These are phyloP conservation scores for Agrochola litura DNA, from an alignment of 2,888 invertebrate species.

Conservation along the genomic window DNA sequence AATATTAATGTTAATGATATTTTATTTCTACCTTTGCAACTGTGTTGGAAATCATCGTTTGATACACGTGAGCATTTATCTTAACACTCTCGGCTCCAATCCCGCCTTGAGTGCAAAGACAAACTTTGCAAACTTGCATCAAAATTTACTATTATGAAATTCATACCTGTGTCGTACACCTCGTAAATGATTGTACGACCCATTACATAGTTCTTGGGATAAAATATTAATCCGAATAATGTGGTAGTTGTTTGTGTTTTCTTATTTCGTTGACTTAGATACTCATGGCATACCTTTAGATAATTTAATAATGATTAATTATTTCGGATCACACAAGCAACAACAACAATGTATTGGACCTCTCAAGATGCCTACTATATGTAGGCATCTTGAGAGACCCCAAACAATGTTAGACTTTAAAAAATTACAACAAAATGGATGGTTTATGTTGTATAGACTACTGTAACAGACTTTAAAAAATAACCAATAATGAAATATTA, in stretches of 20 bases:
- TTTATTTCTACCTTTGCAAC: background rate
- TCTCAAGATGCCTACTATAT: too few species aligned
- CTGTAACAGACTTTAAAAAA: too few species aligned
- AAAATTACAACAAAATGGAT: too few species aligned
- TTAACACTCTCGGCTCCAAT: background rate
- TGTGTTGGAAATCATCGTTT: background rate
- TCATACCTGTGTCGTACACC: conserved; percentile 16
- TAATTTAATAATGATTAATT: conserved; percentile 10
- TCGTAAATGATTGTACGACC: conserved; percentile 6
- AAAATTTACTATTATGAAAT: background rate
- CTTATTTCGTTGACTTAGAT: background rate
- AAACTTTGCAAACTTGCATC: background rate
- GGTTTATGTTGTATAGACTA: too few species aligned
- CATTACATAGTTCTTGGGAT: conserved; percentile 3
- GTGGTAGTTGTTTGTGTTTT: background rate
- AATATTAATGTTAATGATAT: background rate
- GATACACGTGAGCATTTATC: background rate
- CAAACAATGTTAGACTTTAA: too few species aligned
- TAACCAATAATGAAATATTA: too few species aligned
- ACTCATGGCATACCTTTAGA: conserved; percentile 17
- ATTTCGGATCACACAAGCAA: background rate
- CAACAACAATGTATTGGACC: too few species aligned
- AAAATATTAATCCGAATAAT: conserved; percentile 10
- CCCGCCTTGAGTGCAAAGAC: background rate
- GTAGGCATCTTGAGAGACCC: too few species aligned